These are phyloP conservation scores for Kryptolebias marmoratus DNA, from an alignment of 2,113 vertebrate species.

Conservation along the genomic window DNA sequence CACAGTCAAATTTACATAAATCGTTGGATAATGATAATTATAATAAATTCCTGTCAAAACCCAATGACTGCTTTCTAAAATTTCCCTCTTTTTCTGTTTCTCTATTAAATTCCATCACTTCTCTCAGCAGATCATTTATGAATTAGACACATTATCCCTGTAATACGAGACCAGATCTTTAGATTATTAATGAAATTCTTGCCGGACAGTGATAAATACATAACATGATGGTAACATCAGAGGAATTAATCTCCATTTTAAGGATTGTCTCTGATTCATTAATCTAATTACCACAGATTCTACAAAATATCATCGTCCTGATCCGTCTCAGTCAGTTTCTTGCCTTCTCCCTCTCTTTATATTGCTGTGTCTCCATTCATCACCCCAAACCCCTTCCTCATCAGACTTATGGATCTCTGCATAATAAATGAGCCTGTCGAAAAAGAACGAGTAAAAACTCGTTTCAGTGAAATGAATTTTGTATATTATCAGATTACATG, in stretches of 20 bases:
- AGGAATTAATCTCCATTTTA: constrained; percentile 75
- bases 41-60: constrained; percentile 62
- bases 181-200: constrained; percentile 73
- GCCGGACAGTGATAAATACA: constrained; percentile 78
- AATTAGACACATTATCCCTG: constrained; percentile 70
- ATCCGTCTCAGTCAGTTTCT: constrained; percentile 58
- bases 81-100: neutral
- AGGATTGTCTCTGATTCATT: constrained; percentile 71
- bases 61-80: constrained; percentile 35
- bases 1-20: constrained; percentile 40
- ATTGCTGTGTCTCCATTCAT: constrained; percentile 6
- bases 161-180: constrained; percentile 64
- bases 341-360: constrained; percentile 24
- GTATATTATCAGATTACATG: constrained; percentile 73
- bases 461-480: constrained; percentile 69
- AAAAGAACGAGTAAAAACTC: constrained; percentile 61
- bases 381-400: neutral
- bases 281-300: constrained; percentile 72
- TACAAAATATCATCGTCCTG: constrained; percentile 61
- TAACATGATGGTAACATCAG: constrained; percentile 64
- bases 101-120: constrained; percentile 54
- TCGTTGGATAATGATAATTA: constrained; percentile 52
- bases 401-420: constrained; percentile 63
- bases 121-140: constrained; percentile 64
- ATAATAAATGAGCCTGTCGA: constrained; percentile 74